Evolutionary conservation across 1,140 invertebrate species (phyloP), one percentile per base, ranked within the genome.

Genomic region (Ceratina australensis): DNA sequence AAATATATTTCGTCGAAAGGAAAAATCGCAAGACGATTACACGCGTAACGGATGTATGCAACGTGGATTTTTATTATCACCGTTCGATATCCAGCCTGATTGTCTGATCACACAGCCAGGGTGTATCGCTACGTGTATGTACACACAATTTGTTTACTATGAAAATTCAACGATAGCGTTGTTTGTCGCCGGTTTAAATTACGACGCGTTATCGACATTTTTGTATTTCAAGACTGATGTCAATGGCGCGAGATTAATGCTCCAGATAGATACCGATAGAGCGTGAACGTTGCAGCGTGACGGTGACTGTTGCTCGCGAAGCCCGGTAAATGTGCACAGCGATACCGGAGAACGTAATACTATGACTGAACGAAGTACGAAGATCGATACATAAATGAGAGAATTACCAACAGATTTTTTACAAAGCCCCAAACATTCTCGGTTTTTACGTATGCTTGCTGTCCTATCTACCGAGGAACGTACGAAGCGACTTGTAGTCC

Each of bases 181-280:
- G 68, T 78, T 72, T 78, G 61, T 64, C 47, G 42, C 47, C 66
- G 65, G 56, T 42, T 60, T 60, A 60, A 59, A 60, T 56, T 54
- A 56, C 68, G 57, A 69, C 13, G 42, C 13, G 65, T 60, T 69
- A 76, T 69, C 65, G 54, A 76, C 59, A 60, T 69, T 69, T 76
- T 76, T 42, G 33, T 69, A 60, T 59, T 69, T 69, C 22, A 60
- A 22, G 16, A 28, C 57, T 22, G n/a, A 71, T 59, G 57, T 63
- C 57, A 47, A 24, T 42, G 57, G 54, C 7, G 28, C 12, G 49
- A 52, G 20, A 71, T 71, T 71, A 71, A 71, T 42, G 66, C 33
- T 52, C 18, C 8, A 61, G 57, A 77, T 77, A 77, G 42, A 54
- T 20, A 47, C 57, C 4, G 49, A 63, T 71, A 47, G 20, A 59